phyloP scores from a whole-genome alignment of 1,140 invertebrate genomes.

The Spodoptera litura region DNA sequence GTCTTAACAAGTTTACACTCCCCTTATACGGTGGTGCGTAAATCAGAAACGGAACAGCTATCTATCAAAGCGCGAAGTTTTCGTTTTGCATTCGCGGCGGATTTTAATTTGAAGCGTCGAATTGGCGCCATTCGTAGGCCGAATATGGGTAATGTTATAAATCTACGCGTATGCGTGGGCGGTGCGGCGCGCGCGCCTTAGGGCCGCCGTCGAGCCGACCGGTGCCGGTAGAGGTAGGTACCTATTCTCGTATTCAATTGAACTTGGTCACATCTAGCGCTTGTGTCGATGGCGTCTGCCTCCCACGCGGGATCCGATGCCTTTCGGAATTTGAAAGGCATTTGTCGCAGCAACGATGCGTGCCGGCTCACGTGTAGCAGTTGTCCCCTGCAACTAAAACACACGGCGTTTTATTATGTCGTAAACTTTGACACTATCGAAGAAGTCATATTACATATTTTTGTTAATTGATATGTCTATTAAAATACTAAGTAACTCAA shows the following conservation, averaged over 20 bases:
- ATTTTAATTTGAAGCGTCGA: slow-evolving; percentile 84
- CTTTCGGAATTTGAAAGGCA: slow-evolving; percentile 84
- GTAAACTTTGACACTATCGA: slow-evolving; percentile 65
- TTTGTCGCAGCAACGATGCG: slow-evolving; percentile 73
- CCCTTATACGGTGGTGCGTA: slow-evolving; percentile 62
- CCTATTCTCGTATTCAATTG: slow-evolving; percentile 72
- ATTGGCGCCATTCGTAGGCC: slow-evolving; percentile 83
- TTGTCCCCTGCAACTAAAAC: slow-evolving; percentile 68
- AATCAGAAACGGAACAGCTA: slow-evolving; percentile 71
- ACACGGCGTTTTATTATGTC: slow-evolving; percentile 71
- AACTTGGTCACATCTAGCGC: slow-evolving; percentile 71
- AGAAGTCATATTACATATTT: slow-evolving; percentile 49
- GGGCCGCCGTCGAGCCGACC: slow-evolving; percentile 55
- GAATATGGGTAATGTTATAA: slow-evolving; percentile 85
- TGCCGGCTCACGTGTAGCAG: slow-evolving; percentile 68
- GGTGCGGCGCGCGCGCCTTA: slow-evolving; percentile 63
- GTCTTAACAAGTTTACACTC: slow-evolving; percentile 54
- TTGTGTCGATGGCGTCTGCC: slow-evolving; percentile 66
- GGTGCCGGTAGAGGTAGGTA: slow-evolving; percentile 56
- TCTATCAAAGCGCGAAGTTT: slow-evolving; percentile 73
- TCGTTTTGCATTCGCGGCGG: slow-evolving; percentile 77
- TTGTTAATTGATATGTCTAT: slow-evolving; percentile 47
- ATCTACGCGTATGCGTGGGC: slow-evolving; percentile 73
- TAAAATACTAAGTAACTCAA: slow-evolving; percentile 32
- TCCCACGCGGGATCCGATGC: slow-evolving; percentile 69